Percentiles rank a stretch among this genome's conserved stretches.
These are phyloP conservation scores for Oligia strigilis DNA, from an alignment of 2,888 invertebrate species.

Conservation along the genomic window DNA sequence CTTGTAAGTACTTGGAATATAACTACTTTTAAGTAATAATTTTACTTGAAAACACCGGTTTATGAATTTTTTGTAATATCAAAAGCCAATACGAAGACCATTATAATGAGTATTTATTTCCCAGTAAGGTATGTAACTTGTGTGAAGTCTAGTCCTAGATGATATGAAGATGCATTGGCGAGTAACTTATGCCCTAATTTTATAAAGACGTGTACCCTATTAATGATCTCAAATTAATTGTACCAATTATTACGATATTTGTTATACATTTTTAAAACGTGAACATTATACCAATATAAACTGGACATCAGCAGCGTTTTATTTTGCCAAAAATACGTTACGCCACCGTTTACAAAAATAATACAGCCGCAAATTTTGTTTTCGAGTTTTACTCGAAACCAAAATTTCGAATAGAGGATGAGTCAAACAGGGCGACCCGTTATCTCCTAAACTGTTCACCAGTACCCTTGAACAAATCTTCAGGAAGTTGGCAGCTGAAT, in stretches of 20 bases:
- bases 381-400: too few species aligned
- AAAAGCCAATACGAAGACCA: neutral
- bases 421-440: too few species aligned
- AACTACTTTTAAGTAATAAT: too few species aligned
- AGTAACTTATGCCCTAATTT: neutral
- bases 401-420: too few species aligned
- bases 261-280: slow-evolving; percentile 65
- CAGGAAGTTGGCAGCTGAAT: too few species aligned
- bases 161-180: slow-evolving; percentile 5
- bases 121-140: neutral
- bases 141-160: slow-evolving; percentile 15
- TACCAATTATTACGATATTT: slow-evolving; percentile 45
- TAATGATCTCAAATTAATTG: slow-evolving; percentile 33
- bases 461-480: too few species aligned
- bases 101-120: slow-evolving; percentile 18
- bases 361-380: too few species aligned
- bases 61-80: neutral
- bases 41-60: neutral
- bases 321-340: neutral
- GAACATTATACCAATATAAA: slow-evolving; percentile 52
- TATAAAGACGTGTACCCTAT: slow-evolving; percentile 2
- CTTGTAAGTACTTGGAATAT: neutral
- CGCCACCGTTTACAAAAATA: too few species aligned
- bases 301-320: neutral
- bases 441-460: too few species aligned